These are phyloP conservation scores for Cochlearius cochlearius DNA, from an alignment of 2,113 vertebrate genomes.

Conservation along the genomic window DNA sequence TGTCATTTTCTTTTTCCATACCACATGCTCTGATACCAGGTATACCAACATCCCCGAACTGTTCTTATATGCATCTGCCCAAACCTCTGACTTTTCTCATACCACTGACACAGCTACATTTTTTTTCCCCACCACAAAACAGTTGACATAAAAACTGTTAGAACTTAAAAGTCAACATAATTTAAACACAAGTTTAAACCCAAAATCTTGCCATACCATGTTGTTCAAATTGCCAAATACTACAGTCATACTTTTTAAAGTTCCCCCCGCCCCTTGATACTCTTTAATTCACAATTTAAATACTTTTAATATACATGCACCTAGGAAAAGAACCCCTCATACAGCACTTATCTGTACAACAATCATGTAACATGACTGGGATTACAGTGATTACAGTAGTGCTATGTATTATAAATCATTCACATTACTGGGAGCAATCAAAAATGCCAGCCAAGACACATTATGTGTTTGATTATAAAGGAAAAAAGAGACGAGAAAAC, in stretches of 20 bases:
- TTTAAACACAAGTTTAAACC: background rate
- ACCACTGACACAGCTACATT: background rate
- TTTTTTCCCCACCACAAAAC: background rate
- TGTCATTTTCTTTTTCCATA: background rate
- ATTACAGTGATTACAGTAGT: background rate
- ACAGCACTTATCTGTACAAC: background rate
- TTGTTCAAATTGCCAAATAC: background rate
- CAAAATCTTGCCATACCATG: background rate
- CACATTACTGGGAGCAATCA: background rate
- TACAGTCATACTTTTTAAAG: background rate
- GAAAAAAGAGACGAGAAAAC: background rate
- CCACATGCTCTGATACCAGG: background rate
- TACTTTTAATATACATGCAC: background rate
- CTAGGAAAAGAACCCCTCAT: background rate
- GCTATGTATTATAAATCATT: background rate
- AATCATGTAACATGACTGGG: background rate
- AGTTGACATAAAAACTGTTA: background rate
- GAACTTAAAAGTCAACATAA: background rate
- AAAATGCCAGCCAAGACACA: background rate
- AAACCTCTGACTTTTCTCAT: background rate
- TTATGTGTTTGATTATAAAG: background rate
- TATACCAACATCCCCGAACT: background rate
- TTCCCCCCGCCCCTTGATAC: background rate
- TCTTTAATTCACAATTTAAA: background rate
- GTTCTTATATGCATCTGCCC: background rate